Evolutionary conservation across 2,888 invertebrate genomes (phyloP).

Genomic region (Escarpia spicata): DNA sequence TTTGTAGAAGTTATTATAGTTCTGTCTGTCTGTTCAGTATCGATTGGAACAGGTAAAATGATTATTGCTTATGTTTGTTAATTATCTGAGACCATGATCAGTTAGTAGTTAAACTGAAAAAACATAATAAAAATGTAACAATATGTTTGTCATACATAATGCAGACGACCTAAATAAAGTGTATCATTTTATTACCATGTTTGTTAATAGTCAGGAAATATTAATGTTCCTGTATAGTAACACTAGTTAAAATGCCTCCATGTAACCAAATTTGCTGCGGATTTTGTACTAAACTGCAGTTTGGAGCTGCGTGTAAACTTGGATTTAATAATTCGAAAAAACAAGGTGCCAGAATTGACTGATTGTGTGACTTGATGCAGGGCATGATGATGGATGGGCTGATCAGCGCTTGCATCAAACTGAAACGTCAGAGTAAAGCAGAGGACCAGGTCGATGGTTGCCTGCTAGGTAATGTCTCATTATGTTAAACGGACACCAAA

Average conservation of each 20-base stretch:
- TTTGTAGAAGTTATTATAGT: no score
- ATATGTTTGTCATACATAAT: background rate
- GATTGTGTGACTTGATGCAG: slow-evolving; percentile 42
- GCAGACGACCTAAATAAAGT: background rate
- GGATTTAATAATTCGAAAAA: background rate
- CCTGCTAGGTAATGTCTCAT: background rate
- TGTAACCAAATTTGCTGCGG: background rate
- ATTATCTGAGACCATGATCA: no score
- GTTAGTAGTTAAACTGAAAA: no score
- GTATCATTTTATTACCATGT: background rate
- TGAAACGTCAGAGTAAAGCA: slow-evolving; percentile 28
- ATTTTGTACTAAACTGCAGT: background rate
- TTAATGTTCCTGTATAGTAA: background rate
- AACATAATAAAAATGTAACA: background rate
- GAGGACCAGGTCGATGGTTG: background rate
- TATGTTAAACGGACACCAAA: background rate
- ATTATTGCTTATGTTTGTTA: background rate
- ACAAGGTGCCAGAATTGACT: background rate
- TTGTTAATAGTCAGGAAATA: background rate
- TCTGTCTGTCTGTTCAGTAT: no score
- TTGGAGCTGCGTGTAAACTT: background rate
- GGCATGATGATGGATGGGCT: slow-evolving; percentile 61
- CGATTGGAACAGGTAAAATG: background rate
- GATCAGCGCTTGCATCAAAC: slow-evolving; percentile 45
- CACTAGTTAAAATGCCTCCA: background rate